Conservation (phyloP, 2,797 vertebrate genomes). For the Spondyliosoma cantharus region DNA sequence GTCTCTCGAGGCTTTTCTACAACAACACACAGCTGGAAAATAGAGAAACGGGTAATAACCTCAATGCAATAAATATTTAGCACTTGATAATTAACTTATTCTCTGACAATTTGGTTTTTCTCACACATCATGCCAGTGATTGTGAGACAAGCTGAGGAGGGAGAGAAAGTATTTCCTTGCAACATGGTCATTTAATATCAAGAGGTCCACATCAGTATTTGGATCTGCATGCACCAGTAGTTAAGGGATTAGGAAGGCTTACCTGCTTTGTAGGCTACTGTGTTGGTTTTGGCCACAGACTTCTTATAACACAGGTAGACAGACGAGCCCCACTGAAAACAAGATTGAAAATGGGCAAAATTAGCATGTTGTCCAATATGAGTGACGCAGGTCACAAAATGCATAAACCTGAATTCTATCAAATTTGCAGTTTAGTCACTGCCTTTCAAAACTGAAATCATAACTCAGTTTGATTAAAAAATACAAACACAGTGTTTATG, state of each 20-base stretch:
- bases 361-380: neutral
- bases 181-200: slow-evolving; percentile 25
- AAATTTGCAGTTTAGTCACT: neutral
- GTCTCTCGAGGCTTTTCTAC: slow-evolving; percentile 1
- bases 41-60: neutral
- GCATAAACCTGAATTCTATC: neutral
- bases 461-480: neutral
- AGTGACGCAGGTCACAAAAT: neutral
- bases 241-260: slow-evolving; percentile 45
- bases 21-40: slow-evolving; percentile 16
- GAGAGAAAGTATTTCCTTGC: slow-evolving; percentile 15
- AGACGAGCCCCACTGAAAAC: slow-evolving; percentile 93
- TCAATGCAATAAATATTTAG: slow-evolving; percentile 4
- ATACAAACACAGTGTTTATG: neutral
- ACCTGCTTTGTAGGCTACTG: slow-evolving; percentile 97
- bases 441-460: neutral
- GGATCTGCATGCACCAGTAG: slow-evolving; percentile 10
- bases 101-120: slow-evolving; percentile 7
- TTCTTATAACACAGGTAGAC: slow-evolving; percentile 98
- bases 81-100: neutral
- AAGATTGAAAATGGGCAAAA: slow-evolving; percentile 17
- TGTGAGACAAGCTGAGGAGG: neutral
- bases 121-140: slow-evolving; percentile 1
- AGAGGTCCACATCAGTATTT: slow-evolving; percentile 26
- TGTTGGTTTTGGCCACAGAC: slow-evolving; percentile 97